Evolutionary conservation across 2,113 vertebrate genomes (phyloP).

Genomic region (Neotoma lepida): DNA sequence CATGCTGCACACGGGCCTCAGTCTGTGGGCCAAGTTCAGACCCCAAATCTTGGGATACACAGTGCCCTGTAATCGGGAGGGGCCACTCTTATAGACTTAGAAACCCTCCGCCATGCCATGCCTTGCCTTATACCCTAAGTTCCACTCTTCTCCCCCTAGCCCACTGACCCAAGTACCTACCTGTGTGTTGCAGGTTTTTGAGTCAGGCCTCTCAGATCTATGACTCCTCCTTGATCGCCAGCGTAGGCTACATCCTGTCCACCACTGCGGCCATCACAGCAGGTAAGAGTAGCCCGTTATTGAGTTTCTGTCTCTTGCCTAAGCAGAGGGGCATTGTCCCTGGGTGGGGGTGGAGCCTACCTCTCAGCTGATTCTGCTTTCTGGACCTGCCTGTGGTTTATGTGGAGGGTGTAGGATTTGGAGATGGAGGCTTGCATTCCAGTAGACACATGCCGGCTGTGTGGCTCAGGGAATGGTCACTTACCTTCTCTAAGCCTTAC

Average conservation of each 20-base stretch:
- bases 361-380: neutral
- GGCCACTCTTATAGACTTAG: neutral
- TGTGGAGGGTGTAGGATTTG: neutral
- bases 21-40: neutral
- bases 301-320: neutral
- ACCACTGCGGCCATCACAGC: conserved; percentile 90
- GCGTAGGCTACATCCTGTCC: conserved; percentile 94
- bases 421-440: neutral
- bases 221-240: conserved; percentile 92
- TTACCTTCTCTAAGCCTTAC: conserved; percentile 4
- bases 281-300: conserved; percentile 85
- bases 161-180: neutral
- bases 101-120: neutral
- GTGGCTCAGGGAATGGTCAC: neutral
- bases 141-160: rapidly evolving
- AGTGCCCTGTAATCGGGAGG: rapidly evolving
- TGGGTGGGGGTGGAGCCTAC: too few relatives aligned
- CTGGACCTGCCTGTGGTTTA: neutral
- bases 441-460: neutral
- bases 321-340: neutral
- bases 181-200: conserved; percentile 89
- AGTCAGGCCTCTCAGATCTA: conserved; percentile 93
- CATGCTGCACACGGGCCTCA: neutral
- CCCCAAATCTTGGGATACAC: neutral
- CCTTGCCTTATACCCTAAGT: rapidly evolving